A percentile compares a stretch with the other conserved stretches of the same genome.
Evolutionary conservation across 2,797 vertebrate genomes (phyloP).

Genomic region (Pangasius mekongensis): DNA sequence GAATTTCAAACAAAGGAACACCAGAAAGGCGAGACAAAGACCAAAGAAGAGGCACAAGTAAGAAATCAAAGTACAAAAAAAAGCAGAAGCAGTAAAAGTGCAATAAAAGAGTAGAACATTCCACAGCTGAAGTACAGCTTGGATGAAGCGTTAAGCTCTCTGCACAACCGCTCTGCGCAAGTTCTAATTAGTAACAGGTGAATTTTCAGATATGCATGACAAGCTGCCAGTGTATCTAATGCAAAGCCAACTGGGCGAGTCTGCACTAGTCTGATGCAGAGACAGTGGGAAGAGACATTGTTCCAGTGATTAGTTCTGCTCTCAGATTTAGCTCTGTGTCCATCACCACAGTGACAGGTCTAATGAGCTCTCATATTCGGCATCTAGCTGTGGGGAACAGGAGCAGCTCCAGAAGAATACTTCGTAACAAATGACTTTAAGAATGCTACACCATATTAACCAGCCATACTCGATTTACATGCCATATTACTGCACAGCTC

Average conservation of each 20-base stretch:
- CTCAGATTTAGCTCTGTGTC: conserved; percentile 55
- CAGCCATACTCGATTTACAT: neutral
- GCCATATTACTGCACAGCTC: conserved; percentile 7
- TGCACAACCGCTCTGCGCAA: neutral
- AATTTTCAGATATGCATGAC: conserved; percentile 25
- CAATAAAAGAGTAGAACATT: conserved; percentile 6
- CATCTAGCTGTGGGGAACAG: neutral
- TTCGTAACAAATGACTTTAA: neutral
- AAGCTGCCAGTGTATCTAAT: conserved; percentile 25
- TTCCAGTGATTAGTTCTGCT: conserved; percentile 40
- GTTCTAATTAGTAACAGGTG: conserved; percentile 24
- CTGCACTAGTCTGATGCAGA: conserved; percentile 2
- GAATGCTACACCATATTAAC: neutral
- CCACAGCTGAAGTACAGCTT: conserved; percentile 25
- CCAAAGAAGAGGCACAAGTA: neutral
- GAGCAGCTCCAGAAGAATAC: conserved; percentile 9
- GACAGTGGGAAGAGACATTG: conserved; percentile 16
- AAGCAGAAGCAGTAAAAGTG: conserved; percentile 11
- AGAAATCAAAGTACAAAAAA: conserved; percentile 17
- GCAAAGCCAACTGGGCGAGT: conserved; percentile 31
- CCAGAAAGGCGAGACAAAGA: neutral
- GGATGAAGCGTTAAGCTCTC: neutral
- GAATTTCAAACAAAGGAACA: conserved; percentile 41
- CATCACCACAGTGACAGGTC: conserved; percentile 52
- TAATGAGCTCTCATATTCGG: conserved; percentile 34